Base-by-base conservation (phyloP, 2,888 invertebrate genomes). In the Antheraea assamensis region DNA sequence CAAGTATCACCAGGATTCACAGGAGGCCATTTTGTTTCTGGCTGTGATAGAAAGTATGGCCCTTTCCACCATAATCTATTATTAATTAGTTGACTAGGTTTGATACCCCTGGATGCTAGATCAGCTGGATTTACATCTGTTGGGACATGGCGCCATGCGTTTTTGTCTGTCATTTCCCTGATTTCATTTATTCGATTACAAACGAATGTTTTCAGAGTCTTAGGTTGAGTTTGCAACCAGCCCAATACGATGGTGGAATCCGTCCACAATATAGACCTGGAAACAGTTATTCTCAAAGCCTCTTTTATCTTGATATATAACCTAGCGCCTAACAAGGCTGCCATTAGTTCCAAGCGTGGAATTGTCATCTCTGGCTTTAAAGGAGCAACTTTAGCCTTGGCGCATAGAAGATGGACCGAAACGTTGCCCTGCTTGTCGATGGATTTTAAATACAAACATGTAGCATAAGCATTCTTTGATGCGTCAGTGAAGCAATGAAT, bases 311-410 rank as follows among this genome's bases (percentile, higher is more conserved):
- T 77, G 1, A 21, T 19, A 3, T 64, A 3, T 24, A 81, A 75
- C 0, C 76, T 73, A 2, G 78, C 74, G 8, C 76, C 79, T 13
- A 80, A 27, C 13, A 78, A 49, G 0, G 80, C 79, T 1, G 49
- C 80, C 27, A 70, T 72, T 1, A 79, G 68, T 71, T 81, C 80
- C 7, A 80, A 70, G 3, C 78, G 61, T 2, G 80, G 81, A 7
- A 80, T 79, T 3, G 82, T 78, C 0, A 74, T 66, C 8, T 30
- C 68, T 1, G 78, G 70, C 58, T 79, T 80, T 10, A 79, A 27
- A 13, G 79, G 82, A 1, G 78, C 75, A 2, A 80, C 79, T 17
- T 74, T 70, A 0, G 78, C 49, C 61, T 81, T 80, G 4, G 78
- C 76, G 49, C 77, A 78, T 15, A 80, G 30, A 1, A 81, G 61